Evolutionary conservation across 1,140 invertebrate genomes (phyloP).

Genomic region (Lepidurus couesii): DNA sequence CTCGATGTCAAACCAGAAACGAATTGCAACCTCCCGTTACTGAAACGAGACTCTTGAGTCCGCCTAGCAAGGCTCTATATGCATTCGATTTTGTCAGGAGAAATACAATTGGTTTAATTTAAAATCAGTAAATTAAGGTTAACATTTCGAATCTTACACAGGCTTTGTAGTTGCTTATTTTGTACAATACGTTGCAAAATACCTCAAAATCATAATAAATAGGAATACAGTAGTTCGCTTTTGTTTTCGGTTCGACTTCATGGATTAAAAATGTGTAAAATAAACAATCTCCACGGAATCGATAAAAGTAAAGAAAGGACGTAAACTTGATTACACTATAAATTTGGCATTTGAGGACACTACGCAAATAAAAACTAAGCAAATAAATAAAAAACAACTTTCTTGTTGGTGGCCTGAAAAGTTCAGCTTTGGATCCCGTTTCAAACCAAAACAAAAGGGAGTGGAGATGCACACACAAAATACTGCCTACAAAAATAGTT

Average conservation of each 20-base stretch:
- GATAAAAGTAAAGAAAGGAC: not conserved
- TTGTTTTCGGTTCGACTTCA: not conserved
- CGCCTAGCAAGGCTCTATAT: too few species aligned
- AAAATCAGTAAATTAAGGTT: not conserved
- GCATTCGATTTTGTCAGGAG: too few species aligned
- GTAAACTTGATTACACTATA: conserved; percentile 11
- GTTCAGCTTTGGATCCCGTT: not conserved
- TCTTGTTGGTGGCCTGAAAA: not conserved
- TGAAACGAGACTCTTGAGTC: too few species aligned
- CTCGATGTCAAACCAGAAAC: too few species aligned
- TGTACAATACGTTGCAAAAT: conserved; percentile 9
- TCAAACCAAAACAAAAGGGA: not conserved
- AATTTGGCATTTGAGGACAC: conserved; percentile 19
- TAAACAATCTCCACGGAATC: not conserved
- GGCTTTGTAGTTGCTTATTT: not conserved
- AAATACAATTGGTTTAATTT: too few species aligned
- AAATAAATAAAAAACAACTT: conserved; percentile 16
- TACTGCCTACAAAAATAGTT: conserved; percentile 19
- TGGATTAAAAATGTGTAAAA: not conserved
- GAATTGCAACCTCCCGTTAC: too few species aligned
- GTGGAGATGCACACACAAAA: not conserved
- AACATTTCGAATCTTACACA: not conserved
- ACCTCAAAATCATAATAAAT: conserved; percentile 1
- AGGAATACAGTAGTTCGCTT: not conserved
- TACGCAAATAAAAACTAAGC: not conserved